Evolutionary conservation across 1,140 invertebrate genomes (phyloP).

Genomic region (Bicyclus anynana): DNA sequence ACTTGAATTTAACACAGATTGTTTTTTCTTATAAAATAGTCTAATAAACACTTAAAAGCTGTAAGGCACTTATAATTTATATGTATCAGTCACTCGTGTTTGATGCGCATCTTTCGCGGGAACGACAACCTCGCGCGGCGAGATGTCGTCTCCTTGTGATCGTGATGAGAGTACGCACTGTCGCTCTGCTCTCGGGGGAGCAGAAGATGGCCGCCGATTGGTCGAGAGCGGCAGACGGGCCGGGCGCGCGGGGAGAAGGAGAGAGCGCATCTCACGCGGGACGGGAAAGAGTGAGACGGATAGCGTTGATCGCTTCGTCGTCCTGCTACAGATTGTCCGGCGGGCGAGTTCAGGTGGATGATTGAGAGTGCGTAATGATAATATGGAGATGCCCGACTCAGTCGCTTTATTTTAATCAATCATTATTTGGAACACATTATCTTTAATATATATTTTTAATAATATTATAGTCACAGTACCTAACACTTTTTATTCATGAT

Average conservation of each 20-base stretch:
- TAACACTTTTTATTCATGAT: neutral
- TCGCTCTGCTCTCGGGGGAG: constrained; percentile 75
- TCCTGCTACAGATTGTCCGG: constrained; percentile 60
- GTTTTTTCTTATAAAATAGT: constrained; percentile 33
- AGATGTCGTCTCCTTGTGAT: constrained; percentile 74
- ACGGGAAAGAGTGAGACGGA: constrained; percentile 57
- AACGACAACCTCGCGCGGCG: constrained; percentile 69
- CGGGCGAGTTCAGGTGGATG: constrained; percentile 62
- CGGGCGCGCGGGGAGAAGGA: constrained; percentile 62
- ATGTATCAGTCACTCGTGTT: constrained; percentile 42
- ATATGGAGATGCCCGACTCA: constrained; percentile 60
- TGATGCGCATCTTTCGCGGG: constrained; percentile 56
- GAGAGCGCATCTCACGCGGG: constrained; percentile 58
- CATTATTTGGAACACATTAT: constrained; percentile 33
- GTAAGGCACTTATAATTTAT: constrained; percentile 45
- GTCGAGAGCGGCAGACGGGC: constrained; percentile 60
- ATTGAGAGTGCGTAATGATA: constrained; percentile 66
- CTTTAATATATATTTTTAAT: constrained; percentile 23
- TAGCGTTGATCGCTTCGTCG: constrained; percentile 61
- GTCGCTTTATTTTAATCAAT: constrained; percentile 47
- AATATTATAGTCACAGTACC: constrained; percentile 26
- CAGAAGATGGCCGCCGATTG: constrained; percentile 73
- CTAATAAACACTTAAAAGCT: constrained; percentile 48
- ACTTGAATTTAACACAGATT: constrained; percentile 60
- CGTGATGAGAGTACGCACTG: constrained; percentile 75